phyloP scores from a whole-genome alignment of 1,140 invertebrate species.

The Apis florea region DNA sequence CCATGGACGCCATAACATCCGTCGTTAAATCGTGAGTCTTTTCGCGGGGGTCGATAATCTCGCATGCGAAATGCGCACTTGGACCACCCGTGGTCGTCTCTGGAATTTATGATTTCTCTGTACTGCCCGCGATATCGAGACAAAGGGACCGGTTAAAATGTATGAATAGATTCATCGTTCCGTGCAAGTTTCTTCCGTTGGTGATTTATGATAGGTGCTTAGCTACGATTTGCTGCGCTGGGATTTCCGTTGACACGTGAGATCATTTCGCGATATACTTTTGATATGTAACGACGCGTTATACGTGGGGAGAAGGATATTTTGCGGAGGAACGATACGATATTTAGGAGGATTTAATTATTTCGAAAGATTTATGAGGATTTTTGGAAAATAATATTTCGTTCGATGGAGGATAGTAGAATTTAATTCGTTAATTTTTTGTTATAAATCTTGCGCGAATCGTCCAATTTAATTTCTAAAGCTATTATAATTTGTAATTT shows the following conservation, averaged over 20 bases:
- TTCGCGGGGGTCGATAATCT: slow-evolving; percentile 1
- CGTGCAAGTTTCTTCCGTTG: background rate
- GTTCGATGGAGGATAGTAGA: background rate
- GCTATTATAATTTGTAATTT: too few relatives aligned
- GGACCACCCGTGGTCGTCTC: background rate
- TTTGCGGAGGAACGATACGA: background rate
- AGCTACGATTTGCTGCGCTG: background rate
- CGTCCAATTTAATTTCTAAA: too few relatives aligned
- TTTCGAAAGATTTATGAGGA: too few relatives aligned
- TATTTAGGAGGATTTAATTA: too few relatives aligned
- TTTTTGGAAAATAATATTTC: background rate
- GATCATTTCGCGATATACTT: background rate
- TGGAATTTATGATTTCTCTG: slow-evolving; percentile 29
- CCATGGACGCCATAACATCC: too few relatives aligned
- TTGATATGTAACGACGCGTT: background rate
- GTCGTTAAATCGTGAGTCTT: background rate
- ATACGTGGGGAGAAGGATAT: background rate
- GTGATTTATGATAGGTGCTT: slow-evolving; percentile 17
- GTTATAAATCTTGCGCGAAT: background rate
- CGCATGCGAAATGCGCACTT: slow-evolving; percentile 31
- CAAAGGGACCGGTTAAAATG: slow-evolving; percentile 31
- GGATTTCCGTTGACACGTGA: background rate
- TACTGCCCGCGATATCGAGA: background rate
- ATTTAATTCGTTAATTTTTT: background rate
- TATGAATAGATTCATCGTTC: slow-evolving; percentile 19